phyloP scores from a whole-genome alignment of 2,113 vertebrate species.

The Prunella fulvescens region DNA sequence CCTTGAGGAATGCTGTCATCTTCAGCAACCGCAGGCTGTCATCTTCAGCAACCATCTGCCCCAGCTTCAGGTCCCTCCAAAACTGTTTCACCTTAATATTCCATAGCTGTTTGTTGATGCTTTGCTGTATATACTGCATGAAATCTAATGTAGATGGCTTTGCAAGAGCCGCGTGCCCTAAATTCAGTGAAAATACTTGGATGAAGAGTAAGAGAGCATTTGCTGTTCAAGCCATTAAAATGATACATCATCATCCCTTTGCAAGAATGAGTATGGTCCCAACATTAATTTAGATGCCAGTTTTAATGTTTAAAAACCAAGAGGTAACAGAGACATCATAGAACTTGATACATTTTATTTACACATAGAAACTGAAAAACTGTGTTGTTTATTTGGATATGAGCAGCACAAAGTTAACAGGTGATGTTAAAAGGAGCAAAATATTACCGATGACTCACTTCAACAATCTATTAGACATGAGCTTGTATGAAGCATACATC shows the following conservation, averaged over 20 bases:
- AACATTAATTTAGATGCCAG: conserved; percentile 41
- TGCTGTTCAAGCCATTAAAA: background rate
- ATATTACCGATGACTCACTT: conserved; percentile 42
- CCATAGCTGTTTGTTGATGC: background rate
- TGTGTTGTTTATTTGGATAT: conserved; percentile 48
- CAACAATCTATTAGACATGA: conserved; percentile 49
- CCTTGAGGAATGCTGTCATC: background rate
- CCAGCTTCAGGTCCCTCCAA: background rate
- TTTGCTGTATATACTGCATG: background rate
- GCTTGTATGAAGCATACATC: conserved; percentile 29
- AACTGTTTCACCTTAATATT: background rate
- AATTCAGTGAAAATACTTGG: background rate
- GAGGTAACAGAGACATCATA: conserved; percentile 63
- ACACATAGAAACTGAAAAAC: conserved; percentile 51
- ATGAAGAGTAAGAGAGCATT: background rate
- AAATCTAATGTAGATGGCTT: background rate
- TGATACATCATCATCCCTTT: background rate
- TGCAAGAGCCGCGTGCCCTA: background rate
- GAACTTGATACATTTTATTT: conserved; percentile 68
- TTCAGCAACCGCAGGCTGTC: background rate
- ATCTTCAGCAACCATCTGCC: background rate
- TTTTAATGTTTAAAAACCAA: conserved; percentile 76
- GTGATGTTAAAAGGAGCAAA: conserved; percentile 47
- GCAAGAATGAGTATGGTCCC: conserved; percentile 11
- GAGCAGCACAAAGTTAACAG: conserved; percentile 65